These are phyloP conservation scores for Ceratothoa steindachneri DNA, from an alignment of 2,888 invertebrate species.

Conservation along the genomic window DNA sequence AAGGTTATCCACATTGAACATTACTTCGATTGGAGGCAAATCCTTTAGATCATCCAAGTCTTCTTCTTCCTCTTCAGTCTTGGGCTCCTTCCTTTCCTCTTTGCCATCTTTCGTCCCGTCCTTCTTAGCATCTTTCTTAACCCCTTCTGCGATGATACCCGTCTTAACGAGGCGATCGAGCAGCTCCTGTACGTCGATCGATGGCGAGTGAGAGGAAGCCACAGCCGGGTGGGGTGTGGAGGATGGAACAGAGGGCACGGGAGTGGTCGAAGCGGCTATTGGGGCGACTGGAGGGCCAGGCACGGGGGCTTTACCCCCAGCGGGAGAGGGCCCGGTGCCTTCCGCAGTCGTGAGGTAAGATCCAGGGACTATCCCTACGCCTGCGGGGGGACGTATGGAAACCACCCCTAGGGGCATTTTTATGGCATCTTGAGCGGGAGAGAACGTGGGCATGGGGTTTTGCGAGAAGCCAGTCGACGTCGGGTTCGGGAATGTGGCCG, in stretches of 20 bases:
- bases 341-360: slow-evolving; percentile 17
- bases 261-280: slow-evolving; percentile 3
- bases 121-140: slow-evolving; percentile 41
- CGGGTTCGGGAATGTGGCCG: not conserved
- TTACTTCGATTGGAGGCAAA: slow-evolving; percentile 42
- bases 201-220: not conserved
- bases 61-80: slow-evolving; percentile 38
- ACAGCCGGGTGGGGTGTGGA: slow-evolving; percentile 1
- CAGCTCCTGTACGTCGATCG: slow-evolving; percentile 70
- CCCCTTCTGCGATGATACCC: slow-evolving; percentile 63
- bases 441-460: not conserved
- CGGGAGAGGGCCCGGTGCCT: not conserved
- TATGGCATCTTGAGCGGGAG: not conserved
- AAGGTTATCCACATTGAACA: slow-evolving; percentile 32
- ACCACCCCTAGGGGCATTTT: not conserved
- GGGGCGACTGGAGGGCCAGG: slow-evolving; percentile 16
- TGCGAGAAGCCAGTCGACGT: not conserved
- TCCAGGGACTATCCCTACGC: not conserved
- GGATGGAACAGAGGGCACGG: slow-evolving; percentile 5
- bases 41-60: slow-evolving; percentile 40
- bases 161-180: slow-evolving; percentile 80
- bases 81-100: slow-evolving; percentile 18
- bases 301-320: not conserved
- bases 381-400: not conserved
- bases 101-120: slow-evolving; percentile 15